Conservation (phyloP, 2,113 vertebrate genomes). For the Furnarius figulus region DNA sequence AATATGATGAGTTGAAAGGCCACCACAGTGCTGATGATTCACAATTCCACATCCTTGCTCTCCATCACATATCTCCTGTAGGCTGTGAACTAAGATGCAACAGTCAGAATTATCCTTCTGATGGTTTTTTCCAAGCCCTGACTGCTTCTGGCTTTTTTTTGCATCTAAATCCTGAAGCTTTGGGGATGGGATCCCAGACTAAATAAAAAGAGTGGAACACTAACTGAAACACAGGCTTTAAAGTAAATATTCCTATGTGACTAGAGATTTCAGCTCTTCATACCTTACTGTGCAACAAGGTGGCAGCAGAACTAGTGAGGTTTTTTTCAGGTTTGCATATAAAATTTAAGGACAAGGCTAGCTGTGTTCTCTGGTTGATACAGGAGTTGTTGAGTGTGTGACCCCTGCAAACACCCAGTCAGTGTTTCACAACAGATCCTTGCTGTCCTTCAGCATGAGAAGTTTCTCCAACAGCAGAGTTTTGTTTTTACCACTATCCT, state of each 20-base stretch:
- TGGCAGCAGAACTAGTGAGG: neutral
- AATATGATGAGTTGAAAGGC: neutral
- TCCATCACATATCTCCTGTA: neutral
- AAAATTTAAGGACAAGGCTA: neutral
- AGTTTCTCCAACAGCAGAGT: neutral
- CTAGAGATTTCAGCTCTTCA: neutral
- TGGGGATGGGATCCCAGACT: neutral
- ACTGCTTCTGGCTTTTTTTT: neutral
- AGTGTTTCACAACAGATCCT: neutral
- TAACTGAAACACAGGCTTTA: neutral
- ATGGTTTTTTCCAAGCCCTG: neutral
- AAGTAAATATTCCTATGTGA: neutral
- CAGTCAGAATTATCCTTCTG: neutral
- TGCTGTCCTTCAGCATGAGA: neutral
- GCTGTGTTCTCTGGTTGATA: neutral
- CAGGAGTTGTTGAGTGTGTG: neutral
- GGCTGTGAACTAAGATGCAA: neutral
- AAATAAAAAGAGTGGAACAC: neutral
- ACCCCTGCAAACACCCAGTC: neutral
- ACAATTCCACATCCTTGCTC: neutral
- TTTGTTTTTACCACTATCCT: neutral
- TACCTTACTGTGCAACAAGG: neutral
- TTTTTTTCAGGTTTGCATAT: neutral
- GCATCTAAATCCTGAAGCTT: neutral
- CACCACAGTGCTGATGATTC: accelerated